Evolutionary conservation across 2,888 invertebrate genomes (phyloP), one percentile per base, ranked within the genome.

Genomic region (Spisula solida): DNA sequence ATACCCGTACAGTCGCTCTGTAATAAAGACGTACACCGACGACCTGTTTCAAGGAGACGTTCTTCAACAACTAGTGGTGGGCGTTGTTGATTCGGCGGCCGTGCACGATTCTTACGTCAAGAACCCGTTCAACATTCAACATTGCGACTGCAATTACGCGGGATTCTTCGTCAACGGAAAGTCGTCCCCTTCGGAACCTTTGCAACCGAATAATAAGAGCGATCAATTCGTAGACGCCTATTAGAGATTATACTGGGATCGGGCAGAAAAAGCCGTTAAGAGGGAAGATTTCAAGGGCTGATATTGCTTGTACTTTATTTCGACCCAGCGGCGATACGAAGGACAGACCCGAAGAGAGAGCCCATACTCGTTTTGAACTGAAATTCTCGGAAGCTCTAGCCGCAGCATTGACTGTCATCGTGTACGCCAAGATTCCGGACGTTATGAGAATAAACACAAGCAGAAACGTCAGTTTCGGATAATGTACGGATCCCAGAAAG

Each of bases 31-130:
- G 1, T 88, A 82, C 66, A 81, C 83, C 41, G 89, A 89, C 31
- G 86, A 89, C 70, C 25, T 89, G 16, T 88, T 86, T 85, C 87
- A 90, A 81, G 88, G 87, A 18, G 88, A 87, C 8, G 85, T 88
- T 10, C 89, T 89, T 1, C 29, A 81, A 16, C 83, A 91, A 51
- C 79, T 91, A 4, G 80, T 90, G 0, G 85, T 91, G 10, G 87
- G 85, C 14, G 20, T 91, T 34, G 91, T 91, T 0, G 4, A 25
- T 1, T 86, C 88, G 8, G 31, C 56, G 14, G 91, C 86, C 25
- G 25, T 56, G 1, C 82, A 85, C 51, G 88, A 88, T 1, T 51
- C 47, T 16, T 86, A 88, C 88, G 25, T 31, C 56, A 90, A 86
- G 81, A 88, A 85, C 47, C 90, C 87, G 0, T 87, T 81, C 70